phyloP scores from a whole-genome alignment of 2,888 invertebrate genomes.

The Drosophila austrosaltans region DNA sequence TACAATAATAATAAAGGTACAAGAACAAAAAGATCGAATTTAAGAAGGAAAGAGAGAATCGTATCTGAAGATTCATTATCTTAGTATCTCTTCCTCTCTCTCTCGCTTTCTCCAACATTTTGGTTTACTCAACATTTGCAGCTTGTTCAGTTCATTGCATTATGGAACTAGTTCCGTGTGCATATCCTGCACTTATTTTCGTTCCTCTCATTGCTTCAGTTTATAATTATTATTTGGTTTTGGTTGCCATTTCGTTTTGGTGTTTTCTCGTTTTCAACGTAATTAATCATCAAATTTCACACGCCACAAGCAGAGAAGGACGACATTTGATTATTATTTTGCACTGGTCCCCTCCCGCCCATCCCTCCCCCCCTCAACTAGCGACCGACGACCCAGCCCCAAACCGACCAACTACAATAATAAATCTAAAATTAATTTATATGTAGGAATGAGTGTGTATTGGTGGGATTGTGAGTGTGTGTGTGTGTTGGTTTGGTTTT shows the following conservation, averaged over 20 bases:
- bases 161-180: background rate
- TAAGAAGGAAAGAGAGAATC: no score
- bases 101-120: no score
- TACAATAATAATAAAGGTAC: no score
- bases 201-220: conserved; percentile 12
- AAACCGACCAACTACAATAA: conserved; percentile 32
- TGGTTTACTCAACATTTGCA: no score
- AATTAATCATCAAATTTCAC: conserved; percentile 71
- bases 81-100: no score
- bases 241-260: conserved; percentile 21
- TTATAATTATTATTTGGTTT: conserved; percentile 51
- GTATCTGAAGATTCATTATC: no score
- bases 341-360: conserved; percentile 10
- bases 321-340: conserved; percentile 75
- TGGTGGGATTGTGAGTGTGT: conserved; percentile 24
- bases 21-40: no score
- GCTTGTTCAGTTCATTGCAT: background rate
- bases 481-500: conserved; percentile 53
- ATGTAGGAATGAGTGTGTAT: conserved; percentile 7
- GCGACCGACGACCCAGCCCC: background rate
- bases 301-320: conserved; percentile 42
- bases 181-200: background rate
- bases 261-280: conserved; percentile 44
- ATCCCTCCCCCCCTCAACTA: no score
- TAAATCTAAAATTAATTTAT: conserved; percentile 78